Base-by-base conservation (phyloP, 2,797 vertebrate species). In the Trachurus trachurus region DNA sequence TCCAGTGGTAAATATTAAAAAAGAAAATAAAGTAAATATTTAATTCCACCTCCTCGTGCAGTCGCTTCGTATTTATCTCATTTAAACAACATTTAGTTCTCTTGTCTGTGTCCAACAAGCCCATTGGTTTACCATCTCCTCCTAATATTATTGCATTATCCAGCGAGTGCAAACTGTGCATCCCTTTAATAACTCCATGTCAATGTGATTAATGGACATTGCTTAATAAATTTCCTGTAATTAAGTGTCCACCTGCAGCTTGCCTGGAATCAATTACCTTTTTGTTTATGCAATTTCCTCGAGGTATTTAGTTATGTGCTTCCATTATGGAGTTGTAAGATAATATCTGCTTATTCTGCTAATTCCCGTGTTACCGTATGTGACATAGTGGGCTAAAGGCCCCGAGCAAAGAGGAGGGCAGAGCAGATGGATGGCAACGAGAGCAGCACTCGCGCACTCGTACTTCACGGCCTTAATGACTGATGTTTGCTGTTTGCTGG, bases 201-300 rank as follows among this genome's bases (percentile, higher is more conserved):
- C 96, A 94, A 92, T 87, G 95, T 98, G 96, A 98, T 98, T 96
- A 97, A 98, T 98, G 96, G 94, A 95, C 94, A 92, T 95, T 96
- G 96, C 96, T 97, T 97, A 96, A 97, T 97, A 97, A 95, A 95
- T 96, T 96, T 97, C 97, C 96, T 97, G 96, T 96, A 97, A 96
- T 96, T 96, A 96, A 95, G 94, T 96, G 95, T 97, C 96, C 96
- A 98, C 97, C 97, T 98, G 96, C 96, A 97, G 95, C 95, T 91
- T 86, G 96, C 95, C 96, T 98, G 97, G 96, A 97, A 97, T 97
- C 97, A 97, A 97, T 98, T 98, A 97, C 95, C 94, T 96, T 95
- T 94, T 95, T 94, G 96, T 96, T 96, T 97, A 96, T 96, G 87
- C 96, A 94, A 97, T 98, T 97, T 97, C 96, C 96, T 93, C 52